phyloP scores from a whole-genome alignment of 92 coral and sea anemone genomes.

The Porites evermanni region DNA sequence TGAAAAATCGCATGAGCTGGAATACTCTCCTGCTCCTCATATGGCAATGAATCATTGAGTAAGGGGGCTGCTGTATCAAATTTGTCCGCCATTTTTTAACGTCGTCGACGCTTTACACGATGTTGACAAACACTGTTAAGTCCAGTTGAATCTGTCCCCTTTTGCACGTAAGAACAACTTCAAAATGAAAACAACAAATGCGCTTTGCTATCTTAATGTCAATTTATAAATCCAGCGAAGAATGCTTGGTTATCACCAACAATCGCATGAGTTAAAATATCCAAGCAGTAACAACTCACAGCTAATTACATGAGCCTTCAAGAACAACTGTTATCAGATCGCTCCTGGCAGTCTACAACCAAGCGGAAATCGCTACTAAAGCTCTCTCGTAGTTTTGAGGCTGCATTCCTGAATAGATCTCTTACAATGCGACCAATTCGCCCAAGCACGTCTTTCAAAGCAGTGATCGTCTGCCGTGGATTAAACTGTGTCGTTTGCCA shows the following conservation, averaged over 20 bases:
- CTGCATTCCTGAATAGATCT: background rate
- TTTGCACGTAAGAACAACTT: background rate
- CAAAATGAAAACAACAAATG: background rate
- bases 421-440: background rate
- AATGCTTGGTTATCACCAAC: constrained; percentile 28
- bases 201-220: background rate
- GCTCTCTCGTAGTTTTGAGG: constrained; percentile 5
- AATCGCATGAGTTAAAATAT: constrained; percentile 31
- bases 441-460: background rate
- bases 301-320: constrained; percentile 44
- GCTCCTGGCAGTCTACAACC: constrained; percentile 33
- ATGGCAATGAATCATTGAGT: constrained; percentile 8
- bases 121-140: constrained; percentile 23
- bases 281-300: constrained; percentile 5
- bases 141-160: constrained; percentile 1
- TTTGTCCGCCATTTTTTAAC: constrained; percentile 48
- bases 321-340: constrained; percentile 48
- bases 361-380: constrained; percentile 27
- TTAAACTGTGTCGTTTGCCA: constrained; percentile 21
- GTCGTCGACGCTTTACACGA: constrained; percentile 12
- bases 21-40: constrained; percentile 47
- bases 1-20: constrained; percentile 84
- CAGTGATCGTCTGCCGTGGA: background rate
- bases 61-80: constrained; percentile 5
- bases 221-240: constrained; percentile 9